A percentile compares a stretch with the other conserved stretches of the same genome.
phyloP scores from a whole-genome alignment of 23 tunicate genomes.

The Diplosoma virens region DNA sequence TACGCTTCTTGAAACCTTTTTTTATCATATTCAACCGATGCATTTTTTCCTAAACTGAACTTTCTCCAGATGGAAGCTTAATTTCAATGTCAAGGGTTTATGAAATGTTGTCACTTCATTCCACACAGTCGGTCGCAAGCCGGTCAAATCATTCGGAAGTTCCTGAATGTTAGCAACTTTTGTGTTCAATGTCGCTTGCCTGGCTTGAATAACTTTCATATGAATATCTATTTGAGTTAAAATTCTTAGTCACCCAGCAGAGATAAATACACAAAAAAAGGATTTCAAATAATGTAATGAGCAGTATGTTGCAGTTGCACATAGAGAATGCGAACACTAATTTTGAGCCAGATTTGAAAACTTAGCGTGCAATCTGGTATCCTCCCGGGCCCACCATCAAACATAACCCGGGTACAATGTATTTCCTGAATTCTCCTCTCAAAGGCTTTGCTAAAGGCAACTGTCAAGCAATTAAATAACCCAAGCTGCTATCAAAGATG shows the following conservation, averaged over 20 bases:
- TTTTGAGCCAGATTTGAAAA: too few species aligned
- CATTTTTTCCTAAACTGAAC: neutral
- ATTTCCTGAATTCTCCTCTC: too few species aligned
- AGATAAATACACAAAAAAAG: neutral
- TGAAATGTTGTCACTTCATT: neutral
- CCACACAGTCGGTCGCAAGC: neutral
- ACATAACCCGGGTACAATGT: too few species aligned
- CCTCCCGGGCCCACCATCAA: too few species aligned
- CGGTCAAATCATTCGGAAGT: neutral
- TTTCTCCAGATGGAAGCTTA: neutral
- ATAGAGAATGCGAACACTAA: too few species aligned
- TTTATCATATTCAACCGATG: neutral
- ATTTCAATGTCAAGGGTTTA: neutral
- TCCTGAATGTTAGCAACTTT: neutral
- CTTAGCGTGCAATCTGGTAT: too few species aligned
- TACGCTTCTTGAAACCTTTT: neutral
- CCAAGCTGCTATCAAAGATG: too few species aligned
- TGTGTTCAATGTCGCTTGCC: neutral
- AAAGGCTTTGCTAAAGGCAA: too few species aligned
- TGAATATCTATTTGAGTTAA: neutral
- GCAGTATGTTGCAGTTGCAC: too few species aligned
- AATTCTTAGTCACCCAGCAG: neutral
- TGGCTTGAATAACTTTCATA: neutral
- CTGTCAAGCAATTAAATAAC: too few species aligned
- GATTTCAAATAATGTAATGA: neutral